Evolutionary conservation across 2,888 invertebrate genomes (phyloP), one percentile per base, ranked within the genome.

Genomic region (Hofmannophila pseudospretella): DNA sequence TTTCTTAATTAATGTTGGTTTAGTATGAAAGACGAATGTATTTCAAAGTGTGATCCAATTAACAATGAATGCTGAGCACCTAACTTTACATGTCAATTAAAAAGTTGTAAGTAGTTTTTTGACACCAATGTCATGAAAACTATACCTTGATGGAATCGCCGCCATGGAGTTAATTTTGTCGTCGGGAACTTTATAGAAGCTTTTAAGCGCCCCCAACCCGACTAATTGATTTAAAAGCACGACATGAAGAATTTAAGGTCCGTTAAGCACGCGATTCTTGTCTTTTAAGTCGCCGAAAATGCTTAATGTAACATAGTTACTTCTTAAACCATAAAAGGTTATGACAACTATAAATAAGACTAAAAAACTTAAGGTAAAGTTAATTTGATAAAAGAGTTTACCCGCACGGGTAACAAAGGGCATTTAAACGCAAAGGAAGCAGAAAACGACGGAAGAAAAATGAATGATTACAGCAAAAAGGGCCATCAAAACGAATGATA

Each of bases 391-490:
- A 69, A 71, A 73, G 67, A 74, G 77, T 75, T 70, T 63, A 59
- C 34, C 67, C 54, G 52, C 55, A 55, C 49, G 50, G 44, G 60
- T 67, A 73, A 78, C 77, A 76, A 79, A 77, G 67, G 78, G 69
- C 76, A 74, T 78, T 80, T 76, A 79, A 80, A 77, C 67, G 72
- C 75, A 75, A 81, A 71, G 77, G 74, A 77, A 80, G 75, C 72
- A 75, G 78, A 79, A 78, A 78, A 79, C 75, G 77, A 77, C 75
- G 75, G 84, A 82, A 80, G 82, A 84, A 81, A 85, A 86, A 85
- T 86, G 85, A 86, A 84, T 82, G 85, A 86, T 86, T 84, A 82
- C 79, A 68, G 80, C 84, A 85, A 85, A 84, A 85, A 85, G 74
- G 80, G 81, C 82, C 75, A 84, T 86, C 84, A 84, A 75, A 80